These are phyloP conservation scores for Onychomys arenicola DNA, from an alignment of 2,797 vertebrate genomes.

Conservation along the genomic window DNA sequence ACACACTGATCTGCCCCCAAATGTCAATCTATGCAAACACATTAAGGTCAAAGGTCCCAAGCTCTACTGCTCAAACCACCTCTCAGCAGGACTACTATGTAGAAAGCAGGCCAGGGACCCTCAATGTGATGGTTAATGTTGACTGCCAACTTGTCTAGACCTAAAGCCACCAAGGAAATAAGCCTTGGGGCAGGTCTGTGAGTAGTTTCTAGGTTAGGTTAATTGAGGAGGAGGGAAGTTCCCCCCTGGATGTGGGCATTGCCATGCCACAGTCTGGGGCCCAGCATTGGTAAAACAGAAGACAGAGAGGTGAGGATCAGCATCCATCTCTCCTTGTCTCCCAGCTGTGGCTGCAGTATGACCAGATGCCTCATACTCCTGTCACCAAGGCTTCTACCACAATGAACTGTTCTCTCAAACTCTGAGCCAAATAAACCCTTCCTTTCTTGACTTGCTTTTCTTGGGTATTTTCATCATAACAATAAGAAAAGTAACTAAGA, in stretches of 20 bases:
- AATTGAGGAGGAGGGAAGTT: neutral
- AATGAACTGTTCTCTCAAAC: no score
- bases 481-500: neutral
- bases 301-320: neutral
- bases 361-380: neutral
- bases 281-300: neutral
- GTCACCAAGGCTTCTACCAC: neutral
- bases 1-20: neutral
- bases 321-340: neutral
- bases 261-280: neutral
- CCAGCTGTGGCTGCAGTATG: neutral
- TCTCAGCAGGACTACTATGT: accelerated
- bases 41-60: neutral
- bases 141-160: neutral
- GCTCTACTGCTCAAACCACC: neutral
- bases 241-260: neutral
- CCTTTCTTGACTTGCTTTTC: neutral
- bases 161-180: neutral
- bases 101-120: accelerated
- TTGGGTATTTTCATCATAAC: neutral
- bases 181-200: neutral
- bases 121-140: neutral
- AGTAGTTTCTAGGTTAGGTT: neutral
- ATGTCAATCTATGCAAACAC: no score
- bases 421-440: neutral